A percentile compares a stretch with the other conserved stretches of the same genome.
Conservation (phyloP, 2,888 invertebrate genomes). For the Morpho achilles region DNA sequence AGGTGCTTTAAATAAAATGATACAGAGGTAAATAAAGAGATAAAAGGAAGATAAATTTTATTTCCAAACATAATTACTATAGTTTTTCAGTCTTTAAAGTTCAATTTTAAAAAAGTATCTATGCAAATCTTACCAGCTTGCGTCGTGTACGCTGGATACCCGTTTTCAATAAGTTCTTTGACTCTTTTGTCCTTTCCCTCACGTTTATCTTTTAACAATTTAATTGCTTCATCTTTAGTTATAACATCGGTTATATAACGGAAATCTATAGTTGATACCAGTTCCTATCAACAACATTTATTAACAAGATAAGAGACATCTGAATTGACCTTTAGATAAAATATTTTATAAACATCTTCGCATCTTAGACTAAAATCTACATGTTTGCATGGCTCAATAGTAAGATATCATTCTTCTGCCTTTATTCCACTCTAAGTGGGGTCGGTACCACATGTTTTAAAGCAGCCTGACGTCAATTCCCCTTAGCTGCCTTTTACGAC, state of each 20-base stretch:
- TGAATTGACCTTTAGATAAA: slow-evolving; percentile 13
- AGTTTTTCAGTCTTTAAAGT: too few species aligned
- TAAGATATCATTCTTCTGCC: too few species aligned
- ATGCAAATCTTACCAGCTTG: slow-evolving; percentile 81
- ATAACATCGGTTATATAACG: slow-evolving; percentile 90
- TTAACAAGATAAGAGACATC: slow-evolving; percentile 16
- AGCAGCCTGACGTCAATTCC: not conserved
- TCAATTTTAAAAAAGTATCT: too few species aligned
- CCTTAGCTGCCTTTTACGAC: not conserved
- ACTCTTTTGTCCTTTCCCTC: slow-evolving; percentile 82
- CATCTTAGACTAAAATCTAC: too few species aligned
- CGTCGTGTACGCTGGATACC: slow-evolving; percentile 93
- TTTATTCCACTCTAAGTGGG: too few species aligned
- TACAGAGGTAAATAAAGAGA: too few species aligned
- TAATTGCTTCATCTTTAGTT: slow-evolving; percentile 89
- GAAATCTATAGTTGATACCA: slow-evolving; percentile 93
- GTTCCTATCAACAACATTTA: slow-evolving; percentile 54
- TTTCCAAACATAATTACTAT: too few species aligned
- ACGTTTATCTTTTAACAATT: slow-evolving; percentile 80
- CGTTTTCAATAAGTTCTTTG: slow-evolving; percentile 79
- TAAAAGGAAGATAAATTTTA: too few species aligned
- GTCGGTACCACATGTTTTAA: not conserved
- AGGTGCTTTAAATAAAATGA: too few species aligned
- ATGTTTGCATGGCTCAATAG: too few species aligned
- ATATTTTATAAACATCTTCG: slow-evolving; percentile 10